Evolutionary conservation across 2,797 vertebrate species (phyloP), one percentile per base, ranked within the genome.

Genomic region (Enteromius viviparus): DNA sequence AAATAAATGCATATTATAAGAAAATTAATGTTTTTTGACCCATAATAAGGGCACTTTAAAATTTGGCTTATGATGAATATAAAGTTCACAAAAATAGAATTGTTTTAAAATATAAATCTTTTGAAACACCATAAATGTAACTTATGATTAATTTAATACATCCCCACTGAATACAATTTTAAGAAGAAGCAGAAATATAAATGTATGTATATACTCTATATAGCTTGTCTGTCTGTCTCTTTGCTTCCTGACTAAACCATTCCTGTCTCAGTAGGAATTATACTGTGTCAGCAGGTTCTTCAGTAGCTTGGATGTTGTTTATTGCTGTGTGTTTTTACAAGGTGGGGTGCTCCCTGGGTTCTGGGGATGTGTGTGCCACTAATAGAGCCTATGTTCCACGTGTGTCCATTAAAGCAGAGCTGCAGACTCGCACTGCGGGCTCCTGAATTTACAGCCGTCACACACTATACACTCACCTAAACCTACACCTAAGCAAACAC

Each of bases 381-480:
- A 92, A 90, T 90, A 79, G 90, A 55, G 90, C 86, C 81, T 92
- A 91, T 92, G 94, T 94, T 91, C 91, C 92, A 94, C 92, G 90
- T 93, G 93, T 91, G 87, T 91, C 91, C 91, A 93, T 93, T 93
- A 94, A 93, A 93, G 85, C 83, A 85, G 87, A 55, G 83, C 89
- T 89, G 87, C 90, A 90, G 90, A 85, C 89, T 92, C 92, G 92
- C 92, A 93, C 92, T 88, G 90, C 85, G 85, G 93, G 92, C 88
- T 89, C 42, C 34, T 84, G 89, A 83, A 86, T 87, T 93, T 92
- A 92, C 92, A 90, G 87, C 78, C 85, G 79, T 62, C 23, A 42
- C 42, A 60, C 64, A 37, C 37, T 47, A 29, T 19, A 58, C 23
- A 26, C 42, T 51, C 47, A 26, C 76, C 23, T 34, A 37, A 29